A percentile compares a stretch with the other conserved stretches of the same genome.
Evolutionary conservation across 2,113 vertebrate genomes (phyloP).

Genomic region (Bujurquina vittata): DNA sequence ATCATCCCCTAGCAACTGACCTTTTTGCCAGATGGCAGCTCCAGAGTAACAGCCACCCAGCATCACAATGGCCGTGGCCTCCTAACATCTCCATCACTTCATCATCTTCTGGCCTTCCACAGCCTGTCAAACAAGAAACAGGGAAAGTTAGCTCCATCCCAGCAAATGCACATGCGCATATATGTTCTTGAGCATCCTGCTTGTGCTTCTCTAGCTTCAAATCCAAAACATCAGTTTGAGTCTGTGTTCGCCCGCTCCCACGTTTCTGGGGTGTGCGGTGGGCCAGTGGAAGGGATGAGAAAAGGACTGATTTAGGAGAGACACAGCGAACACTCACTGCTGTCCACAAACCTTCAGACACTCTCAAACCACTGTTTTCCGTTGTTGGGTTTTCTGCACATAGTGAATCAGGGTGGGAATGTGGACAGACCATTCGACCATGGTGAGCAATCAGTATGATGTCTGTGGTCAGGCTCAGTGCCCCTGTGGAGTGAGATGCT

Average conservation of each 20-base stretch:
- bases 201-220: background rate
- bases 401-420: constrained; percentile 74
- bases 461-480: constrained; percentile 76
- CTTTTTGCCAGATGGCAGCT: constrained; percentile 84
- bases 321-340: constrained; percentile 29
- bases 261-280: constrained; percentile 40
- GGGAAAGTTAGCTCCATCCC: constrained; percentile 37
- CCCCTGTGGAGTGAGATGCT: constrained; percentile 61
- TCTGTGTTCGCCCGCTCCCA: constrained; percentile 27
- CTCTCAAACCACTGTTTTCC: constrained; percentile 68
- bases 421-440: constrained; percentile 70
- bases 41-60: constrained; percentile 78
- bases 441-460: constrained; percentile 73
- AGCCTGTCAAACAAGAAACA: constrained; percentile 69
- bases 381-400: constrained; percentile 69
- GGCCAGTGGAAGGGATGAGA: constrained; percentile 33
- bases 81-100: constrained; percentile 83
- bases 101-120: constrained; percentile 66
- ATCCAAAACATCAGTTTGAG: constrained; percentile 13
- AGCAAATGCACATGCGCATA: background rate
- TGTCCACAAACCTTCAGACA: constrained; percentile 62
- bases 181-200: background rate
- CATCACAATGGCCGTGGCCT: constrained; percentile 80
- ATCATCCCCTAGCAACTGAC: constrained; percentile 81
- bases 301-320: constrained; percentile 43